phyloP scores from a whole-genome alignment of 2,113 vertebrate genomes.

The Gulo gulo region DNA sequence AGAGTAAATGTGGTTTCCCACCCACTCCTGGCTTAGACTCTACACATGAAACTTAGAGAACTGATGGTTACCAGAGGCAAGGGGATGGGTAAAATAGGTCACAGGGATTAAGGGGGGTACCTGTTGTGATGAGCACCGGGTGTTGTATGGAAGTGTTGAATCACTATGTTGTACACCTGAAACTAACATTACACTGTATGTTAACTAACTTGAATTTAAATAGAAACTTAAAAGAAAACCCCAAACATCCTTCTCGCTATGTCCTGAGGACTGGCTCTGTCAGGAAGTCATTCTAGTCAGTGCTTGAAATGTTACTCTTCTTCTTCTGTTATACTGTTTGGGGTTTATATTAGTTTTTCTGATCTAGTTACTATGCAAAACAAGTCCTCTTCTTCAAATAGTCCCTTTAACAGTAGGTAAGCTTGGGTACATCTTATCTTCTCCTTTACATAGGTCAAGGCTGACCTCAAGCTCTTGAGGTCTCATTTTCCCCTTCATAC shows the following conservation, averaged over 20 bases:
- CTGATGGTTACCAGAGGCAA: background rate
- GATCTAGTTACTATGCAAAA: background rate
- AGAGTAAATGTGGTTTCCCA: background rate
- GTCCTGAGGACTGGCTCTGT: background rate
- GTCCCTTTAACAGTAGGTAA: background rate
- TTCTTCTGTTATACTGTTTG: background rate
- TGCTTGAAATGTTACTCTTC: background rate
- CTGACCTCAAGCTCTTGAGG: background rate
- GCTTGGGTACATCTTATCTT: background rate
- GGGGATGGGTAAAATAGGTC: background rate
- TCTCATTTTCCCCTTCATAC: background rate
- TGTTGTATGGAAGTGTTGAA: background rate
- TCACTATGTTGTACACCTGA: background rate
- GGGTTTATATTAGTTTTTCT: background rate
- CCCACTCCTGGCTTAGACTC: background rate
- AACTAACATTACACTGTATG: background rate
- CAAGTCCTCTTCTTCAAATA: background rate
- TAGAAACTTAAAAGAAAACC: background rate
- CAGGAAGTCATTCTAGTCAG: background rate
- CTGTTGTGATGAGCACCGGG: background rate
- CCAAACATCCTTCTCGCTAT: background rate
- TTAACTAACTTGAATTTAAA: background rate
- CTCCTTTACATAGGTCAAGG: background rate
- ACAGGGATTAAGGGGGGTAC: background rate
- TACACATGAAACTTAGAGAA: background rate